Percentiles rank a stretch among this genome's conserved stretches.
These are phyloP conservation scores for Caenorhabditis remanei DNA, from an alignment of 1,140 invertebrate species.

Conservation along the genomic window DNA sequence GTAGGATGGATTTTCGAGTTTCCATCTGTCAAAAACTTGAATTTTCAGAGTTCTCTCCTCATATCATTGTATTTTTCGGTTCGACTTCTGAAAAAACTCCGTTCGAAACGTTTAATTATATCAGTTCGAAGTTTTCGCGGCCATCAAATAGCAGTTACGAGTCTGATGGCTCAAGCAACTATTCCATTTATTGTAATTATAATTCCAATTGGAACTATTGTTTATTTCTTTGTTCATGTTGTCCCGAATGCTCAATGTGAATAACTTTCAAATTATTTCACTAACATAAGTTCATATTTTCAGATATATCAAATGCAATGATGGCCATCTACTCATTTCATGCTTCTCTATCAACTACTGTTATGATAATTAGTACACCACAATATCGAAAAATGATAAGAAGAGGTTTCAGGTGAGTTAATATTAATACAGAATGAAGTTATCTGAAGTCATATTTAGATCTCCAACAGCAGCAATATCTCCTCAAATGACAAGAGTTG, in stretches of 20 bases:
- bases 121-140: slow-evolving; percentile 24
- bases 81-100: slow-evolving; percentile 10
- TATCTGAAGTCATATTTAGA: background rate
- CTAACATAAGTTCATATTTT: background rate
- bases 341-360: background rate
- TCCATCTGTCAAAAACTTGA: background rate
- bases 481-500: background rate
- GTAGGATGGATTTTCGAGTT: background rate
- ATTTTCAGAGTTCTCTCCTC: slow-evolving; percentile 5
- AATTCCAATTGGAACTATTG: slow-evolving; percentile 22
- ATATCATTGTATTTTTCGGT: slow-evolving; percentile 5
- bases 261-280: background rate
- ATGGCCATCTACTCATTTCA: slow-evolving; percentile 33
- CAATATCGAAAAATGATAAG: slow-evolving; percentile 32
- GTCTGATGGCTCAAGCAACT: slow-evolving; percentile 30
- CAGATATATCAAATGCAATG: slow-evolving; percentile 11
- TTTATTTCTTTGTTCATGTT: slow-evolving; percentile 18
- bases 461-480: background rate
- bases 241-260: background rate
- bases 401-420: background rate
- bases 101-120: background rate
- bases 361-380: slow-evolving; percentile 28
- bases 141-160: slow-evolving; percentile 27
- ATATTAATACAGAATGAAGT: too few relatives aligned
- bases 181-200: background rate